Base-by-base conservation (phyloP, 2,797 vertebrate species). In the Anguilla megastoma region DNA sequence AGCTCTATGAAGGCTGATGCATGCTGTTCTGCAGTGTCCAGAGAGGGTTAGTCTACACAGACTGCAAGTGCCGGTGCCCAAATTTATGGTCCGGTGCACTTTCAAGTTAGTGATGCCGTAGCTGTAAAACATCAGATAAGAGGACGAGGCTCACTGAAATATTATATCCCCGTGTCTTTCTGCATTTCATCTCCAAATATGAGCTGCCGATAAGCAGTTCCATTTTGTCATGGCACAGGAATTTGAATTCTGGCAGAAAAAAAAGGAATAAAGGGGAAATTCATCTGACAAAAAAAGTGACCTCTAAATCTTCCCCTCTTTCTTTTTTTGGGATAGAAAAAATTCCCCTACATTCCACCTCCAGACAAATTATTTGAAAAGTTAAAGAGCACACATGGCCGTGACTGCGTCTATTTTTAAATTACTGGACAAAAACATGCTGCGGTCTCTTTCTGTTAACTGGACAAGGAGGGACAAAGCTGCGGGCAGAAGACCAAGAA, bases 221-320 rank as follows among this genome's bases (percentile, higher is more conserved):
- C 87, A 85, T 88, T 88, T 48, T 84, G 52, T 88, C 69, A 85
- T 52, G 41, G 52, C 45, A 71, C 85, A 88, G 74, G 87, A 88
- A 88, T 88, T 88, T 88, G 33, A 88, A 41, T 85, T 85, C 85
- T 88, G 87, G 87, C 84, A 88, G 41, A 88, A 88, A 85, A 88
- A 79, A 85, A 10, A 69, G 85, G 21, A 85, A 76, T 63, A 84
- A 84, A 30, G 48, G 18, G 69, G 84, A 85, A 88, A 85, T 88
- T 54, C 36, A 30, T 85, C 66, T 21, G 36, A 76, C 69, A 88
- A 88, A 85, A 36, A 85, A 88, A n/a, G 54, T 27, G 27, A 85
- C 84, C 79, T 54, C 33, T 58, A 58, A 48, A 84, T 85, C 87
- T 48, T 74, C 12, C 74, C 14, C 18, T 41, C 24, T 83, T 60